Conservation (phyloP, 2,113 vertebrate genomes). For the Martes martes region DNA sequence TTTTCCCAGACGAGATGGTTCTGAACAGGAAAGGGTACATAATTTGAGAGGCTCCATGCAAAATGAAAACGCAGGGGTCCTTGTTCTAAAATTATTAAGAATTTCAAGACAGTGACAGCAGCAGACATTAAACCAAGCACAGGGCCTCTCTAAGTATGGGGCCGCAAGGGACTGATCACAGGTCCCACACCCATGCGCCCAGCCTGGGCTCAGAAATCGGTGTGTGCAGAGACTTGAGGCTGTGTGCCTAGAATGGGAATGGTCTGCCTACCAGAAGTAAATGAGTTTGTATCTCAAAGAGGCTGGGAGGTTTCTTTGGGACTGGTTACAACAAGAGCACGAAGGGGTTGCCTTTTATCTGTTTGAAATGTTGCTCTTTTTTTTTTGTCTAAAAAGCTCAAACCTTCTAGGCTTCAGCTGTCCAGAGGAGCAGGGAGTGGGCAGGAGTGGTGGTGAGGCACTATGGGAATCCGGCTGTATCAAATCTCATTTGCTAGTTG, state of each 20-base stretch:
- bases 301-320: background rate
- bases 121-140: background rate
- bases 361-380: background rate
- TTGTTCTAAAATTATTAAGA: background rate
- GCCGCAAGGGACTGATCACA: background rate
- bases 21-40: background rate
- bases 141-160: background rate
- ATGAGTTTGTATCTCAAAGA: background rate
- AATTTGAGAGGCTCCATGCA: background rate
- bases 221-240: background rate
- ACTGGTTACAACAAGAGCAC: background rate
- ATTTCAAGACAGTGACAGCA: background rate
- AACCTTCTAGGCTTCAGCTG: background rate
- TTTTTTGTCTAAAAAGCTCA: background rate
- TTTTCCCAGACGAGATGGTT: background rate
- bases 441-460: background rate
- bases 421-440: background rate
- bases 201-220: background rate
- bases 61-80: background rate
- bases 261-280: background rate
- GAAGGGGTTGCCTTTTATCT: background rate
- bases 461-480: background rate
- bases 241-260: fast-evolving
- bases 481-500: background rate
- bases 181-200: background rate